Evolutionary conservation across 2,113 vertebrate genomes (phyloP), one percentile per base, ranked within the genome.

Genomic region (Nothocercus julius): DNA sequence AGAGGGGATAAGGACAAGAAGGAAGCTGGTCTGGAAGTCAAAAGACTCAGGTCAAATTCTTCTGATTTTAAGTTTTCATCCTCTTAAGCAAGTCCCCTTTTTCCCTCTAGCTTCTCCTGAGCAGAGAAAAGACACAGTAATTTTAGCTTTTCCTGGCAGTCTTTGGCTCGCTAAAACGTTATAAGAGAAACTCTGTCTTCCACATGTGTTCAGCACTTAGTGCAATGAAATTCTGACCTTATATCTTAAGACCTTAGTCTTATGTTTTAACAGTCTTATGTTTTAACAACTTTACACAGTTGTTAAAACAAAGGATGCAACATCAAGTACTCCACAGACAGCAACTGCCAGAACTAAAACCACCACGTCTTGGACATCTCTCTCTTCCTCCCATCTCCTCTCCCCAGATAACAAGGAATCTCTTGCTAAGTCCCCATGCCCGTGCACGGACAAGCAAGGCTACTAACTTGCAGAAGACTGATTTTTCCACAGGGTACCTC

Each of bases 401-500:
- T 47, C 61, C 63, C 34, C 54, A 62, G 62, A 45, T 14, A 89
- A 36, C 15, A 14, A 28, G 51, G 72, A 79, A 75, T 54, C 87
- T 74, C 70, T 87, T 66, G 67, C 20, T 63, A 82, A 87, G 82
- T 67, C 82, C 84, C 58, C 62, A 8, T 19, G 77, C 69, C 84
- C 62, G 32, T 49, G 62, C 32, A 90, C 64, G 78, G 62, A 42
- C 24, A 54, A 75, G 85, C 78, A 75, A 51, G 79, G 87, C 64
- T 58, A 58, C 77, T 61, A 83, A 86, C 61, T 68, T 56, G 36
- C 36, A 36, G 36, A 53, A 86, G 32, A 20, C 64, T 92, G 44
- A 78, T 79, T 95, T 94, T 88, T 90, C 94, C 80, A 53, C 0
- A 5, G 80, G 76, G 76, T 92, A 80, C 76, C 82, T 88, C 69